phyloP scores from a whole-genome alignment of 2,113 vertebrate genomes.

The Solea solea region DNA sequence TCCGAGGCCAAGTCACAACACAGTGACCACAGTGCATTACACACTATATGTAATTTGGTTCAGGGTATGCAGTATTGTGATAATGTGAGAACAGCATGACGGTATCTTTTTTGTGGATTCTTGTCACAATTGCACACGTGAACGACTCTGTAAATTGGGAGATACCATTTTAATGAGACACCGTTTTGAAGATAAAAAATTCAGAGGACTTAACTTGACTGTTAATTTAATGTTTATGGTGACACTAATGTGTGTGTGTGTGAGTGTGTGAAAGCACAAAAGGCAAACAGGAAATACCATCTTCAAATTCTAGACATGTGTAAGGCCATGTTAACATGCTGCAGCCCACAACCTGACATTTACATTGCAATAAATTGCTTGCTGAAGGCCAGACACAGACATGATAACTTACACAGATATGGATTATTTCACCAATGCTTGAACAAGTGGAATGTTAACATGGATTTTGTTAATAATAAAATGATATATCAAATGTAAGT shows the following conservation, averaged over 20 bases:
- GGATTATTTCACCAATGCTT: neutral
- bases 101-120: too few relatives aligned
- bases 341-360: neutral
- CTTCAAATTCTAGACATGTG: neutral
- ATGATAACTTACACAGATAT: neutral
- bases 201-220: neutral
- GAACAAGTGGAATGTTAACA: neutral
- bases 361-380: neutral
- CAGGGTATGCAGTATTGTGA: too few relatives aligned
- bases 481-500: too few relatives aligned
- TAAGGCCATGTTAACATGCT: neutral
- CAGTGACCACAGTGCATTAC: too few relatives aligned
- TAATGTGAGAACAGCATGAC: too few relatives aligned
- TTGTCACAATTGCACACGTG: too few relatives aligned
- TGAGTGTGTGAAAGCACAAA: neutral
- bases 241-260: neutral
- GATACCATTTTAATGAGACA: neutral
- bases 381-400: neutral
- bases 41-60: too few relatives aligned
- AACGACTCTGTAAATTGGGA: neutral
- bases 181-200: too few relatives aligned
- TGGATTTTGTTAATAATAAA: too few relatives aligned
- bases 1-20: neutral
- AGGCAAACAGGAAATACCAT: neutral
- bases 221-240: constrained; percentile 6